Base-by-base conservation (phyloP, 2,797 vertebrate species). In the Ptychobarbus kaznakovi region DNA sequence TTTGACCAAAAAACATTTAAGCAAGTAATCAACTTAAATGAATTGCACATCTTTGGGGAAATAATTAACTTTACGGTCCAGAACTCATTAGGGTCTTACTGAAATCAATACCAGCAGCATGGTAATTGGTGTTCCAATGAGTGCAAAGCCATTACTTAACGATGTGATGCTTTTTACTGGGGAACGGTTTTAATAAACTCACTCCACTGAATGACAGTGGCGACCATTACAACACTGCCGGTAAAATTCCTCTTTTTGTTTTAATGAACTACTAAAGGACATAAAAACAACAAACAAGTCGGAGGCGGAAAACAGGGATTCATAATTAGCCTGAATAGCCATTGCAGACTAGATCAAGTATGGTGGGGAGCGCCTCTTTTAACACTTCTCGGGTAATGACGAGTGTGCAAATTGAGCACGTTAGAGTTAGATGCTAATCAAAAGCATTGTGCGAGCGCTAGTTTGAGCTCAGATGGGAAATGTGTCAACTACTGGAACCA, bases 61-160 rank as follows among this genome's bases (percentile, higher is more conserved):
- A 87, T 90, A 89, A 91, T 90, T 90, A 92, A 86, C 86, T 92
- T 90, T 88, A 92, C 86, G 77, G 88, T 87, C 89, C 86, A 88
- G 86, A 91, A 89, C 87, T 90, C 88, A 90, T 90, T 92, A 89
- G 66, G 78, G 72, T 80, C 80, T 76, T 68, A 12, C 49, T 61
- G 86, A 85, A 89, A 90, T 90, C 90, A 85, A 91, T 90, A 91
- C 56, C 84, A 81, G 82, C 74, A 83, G 85, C 74, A 86, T 89
- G 89, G 88, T 90, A 92, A 91, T 89, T 89, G 86, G 88, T 89
- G 86, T 85, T 90, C 83, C 85, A 80, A 86, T 82, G 69, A 89
- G 88, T 88, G 84, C 86, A 87, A 75, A 81, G 82, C 81, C 68
- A 88, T 87, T 92, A 91, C 89, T 83, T 87, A 85, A 89, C 44